These are phyloP conservation scores for Sceliomorpha sp. DNA, from an alignment of 2,888 invertebrate genomes.

Conservation along the genomic window DNA sequence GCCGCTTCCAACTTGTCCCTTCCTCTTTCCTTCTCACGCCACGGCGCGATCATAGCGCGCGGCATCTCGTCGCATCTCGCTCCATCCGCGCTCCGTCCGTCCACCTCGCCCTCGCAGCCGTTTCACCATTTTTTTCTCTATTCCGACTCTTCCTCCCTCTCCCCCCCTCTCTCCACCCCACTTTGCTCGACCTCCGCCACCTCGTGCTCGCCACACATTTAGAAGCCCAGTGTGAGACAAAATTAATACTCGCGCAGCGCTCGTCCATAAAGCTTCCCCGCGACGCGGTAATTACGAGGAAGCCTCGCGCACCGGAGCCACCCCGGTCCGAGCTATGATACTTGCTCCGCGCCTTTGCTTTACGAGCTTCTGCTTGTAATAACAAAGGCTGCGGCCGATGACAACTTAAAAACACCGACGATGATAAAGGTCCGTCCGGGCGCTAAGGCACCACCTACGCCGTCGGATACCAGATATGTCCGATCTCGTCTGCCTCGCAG, in stretches of 20 bases:
- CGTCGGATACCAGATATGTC: constrained; percentile 22
- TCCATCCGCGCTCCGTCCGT: constrained; percentile 19
- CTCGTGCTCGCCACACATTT: neutral
- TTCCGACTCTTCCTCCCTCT: no score
- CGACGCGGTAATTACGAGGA: constrained; percentile 75
- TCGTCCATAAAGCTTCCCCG: constrained; percentile 74
- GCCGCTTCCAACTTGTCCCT: constrained; percentile 42
- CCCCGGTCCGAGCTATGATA: constrained; percentile 51
- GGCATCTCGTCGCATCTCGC: constrained; percentile 17
- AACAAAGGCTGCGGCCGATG: constrained; percentile 70
- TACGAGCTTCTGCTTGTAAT: constrained; percentile 72
- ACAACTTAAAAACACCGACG: constrained; percentile 69
- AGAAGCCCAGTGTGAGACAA: constrained; percentile 64
- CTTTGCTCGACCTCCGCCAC: no score
- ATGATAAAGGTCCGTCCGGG: constrained; percentile 47
- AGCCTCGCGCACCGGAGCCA: constrained; percentile 62
- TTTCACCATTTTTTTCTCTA: neutral
- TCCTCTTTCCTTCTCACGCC: constrained; percentile 19
- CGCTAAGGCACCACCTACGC: constrained; percentile 33
- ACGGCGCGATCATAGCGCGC: neutral
- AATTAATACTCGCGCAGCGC: constrained; percentile 74
- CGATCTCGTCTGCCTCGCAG: constrained; percentile 1
- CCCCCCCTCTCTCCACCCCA: no score
- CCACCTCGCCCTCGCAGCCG: constrained; percentile 34
- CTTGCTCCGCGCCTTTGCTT: constrained; percentile 61